Evolutionary conservation across 1,140 invertebrate genomes (phyloP), one percentile per base, ranked within the genome.

Genomic region (Sminthurides bifidus): DNA sequence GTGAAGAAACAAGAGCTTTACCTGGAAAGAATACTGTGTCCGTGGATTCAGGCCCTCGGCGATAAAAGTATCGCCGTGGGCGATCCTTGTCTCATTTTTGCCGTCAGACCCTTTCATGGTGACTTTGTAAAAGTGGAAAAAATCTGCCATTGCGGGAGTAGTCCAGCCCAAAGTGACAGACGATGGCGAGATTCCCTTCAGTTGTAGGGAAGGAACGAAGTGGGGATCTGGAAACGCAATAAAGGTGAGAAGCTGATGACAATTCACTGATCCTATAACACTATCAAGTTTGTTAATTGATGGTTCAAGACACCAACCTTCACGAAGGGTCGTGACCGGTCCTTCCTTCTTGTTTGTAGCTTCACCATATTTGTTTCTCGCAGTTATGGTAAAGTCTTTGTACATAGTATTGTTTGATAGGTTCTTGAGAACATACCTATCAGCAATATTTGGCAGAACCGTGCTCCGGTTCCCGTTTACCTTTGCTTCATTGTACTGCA

Each of bases 151-250:
- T 0, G 82, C 77, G 2, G 84, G 83, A 1, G 75, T 70, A 41
- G 74, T 75, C 83, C 85, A 87, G 0, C 80, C 80, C 52, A 90
- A 81, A 1, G 84, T 87, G 29, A 88, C 83, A 0, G 84, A 84
- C 23, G 79, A 80, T 1, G 80, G 76, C 0, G 84, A 85, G 54
- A 81, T 81, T 0, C 85, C 85, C 56, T 84, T 87, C 0, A 86
- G 79, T 27, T 77, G 77, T 26, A 87, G 79, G 66, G 80, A 80
- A 6, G 86, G 85, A 41, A 84, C 75, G 66, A 87, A 88, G 46
- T 78, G 73, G 0, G 85, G 84, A 75, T 88, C 85, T 74, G 58
- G 1, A 69, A 68, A 45, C 15, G 14, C 15, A 26, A 52, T 46
- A 17, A 2, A n/a, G n/a, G n/a, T n/a, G n/a, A n/a, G n/a, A n/a